Evolutionary conservation across 2,113 vertebrate genomes (phyloP).

Genomic region (Mirounga angustirostris): DNA sequence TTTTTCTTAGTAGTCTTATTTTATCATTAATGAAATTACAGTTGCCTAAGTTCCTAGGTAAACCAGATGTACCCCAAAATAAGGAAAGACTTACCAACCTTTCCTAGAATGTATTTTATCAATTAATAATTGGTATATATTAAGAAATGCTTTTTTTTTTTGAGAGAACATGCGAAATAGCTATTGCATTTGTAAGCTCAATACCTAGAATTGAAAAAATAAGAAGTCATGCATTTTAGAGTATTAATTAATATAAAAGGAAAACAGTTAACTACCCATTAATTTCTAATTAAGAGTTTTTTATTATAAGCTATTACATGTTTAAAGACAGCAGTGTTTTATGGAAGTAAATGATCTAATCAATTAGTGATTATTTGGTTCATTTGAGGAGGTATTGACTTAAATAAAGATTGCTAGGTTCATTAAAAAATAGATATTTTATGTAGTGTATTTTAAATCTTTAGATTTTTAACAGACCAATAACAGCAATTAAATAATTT

Average conservation of each 20-base stretch:
- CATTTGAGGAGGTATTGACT: conserved; percentile 83
- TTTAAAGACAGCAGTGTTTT: conserved; percentile 75
- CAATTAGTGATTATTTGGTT: conserved; percentile 85
- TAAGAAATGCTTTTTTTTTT: neutral
- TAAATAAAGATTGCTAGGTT: conserved; percentile 83
- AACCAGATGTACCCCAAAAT: neutral
- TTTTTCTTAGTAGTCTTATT: neutral
- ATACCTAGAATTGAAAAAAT: conserved; percentile 17
- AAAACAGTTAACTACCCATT: conserved; percentile 76
- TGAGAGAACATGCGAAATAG: neutral
- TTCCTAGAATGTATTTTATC: neutral
- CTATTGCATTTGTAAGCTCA: conserved; percentile 35
- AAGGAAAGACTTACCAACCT: neutral
- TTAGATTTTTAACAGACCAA: conserved; percentile 47
- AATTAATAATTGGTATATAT: neutral
- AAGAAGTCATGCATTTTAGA: conserved; percentile 67
- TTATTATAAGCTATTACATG: conserved; percentile 68
- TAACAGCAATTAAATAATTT: conserved; percentile 25
- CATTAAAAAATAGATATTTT: conserved; percentile 78
- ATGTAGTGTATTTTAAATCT: conserved; percentile 72
- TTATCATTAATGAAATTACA: conserved; percentile 17
- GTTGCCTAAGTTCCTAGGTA: neutral
- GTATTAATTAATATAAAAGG: conserved; percentile 76
- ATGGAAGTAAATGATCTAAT: conserved; percentile 84
- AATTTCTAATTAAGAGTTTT: conserved; percentile 68